A percentile compares a stretch with the other conserved stretches of the same genome.
These are phyloP conservation scores for Drosophila paulistorum DNA, from an alignment of 1,140 invertebrate species.

Conservation along the genomic window DNA sequence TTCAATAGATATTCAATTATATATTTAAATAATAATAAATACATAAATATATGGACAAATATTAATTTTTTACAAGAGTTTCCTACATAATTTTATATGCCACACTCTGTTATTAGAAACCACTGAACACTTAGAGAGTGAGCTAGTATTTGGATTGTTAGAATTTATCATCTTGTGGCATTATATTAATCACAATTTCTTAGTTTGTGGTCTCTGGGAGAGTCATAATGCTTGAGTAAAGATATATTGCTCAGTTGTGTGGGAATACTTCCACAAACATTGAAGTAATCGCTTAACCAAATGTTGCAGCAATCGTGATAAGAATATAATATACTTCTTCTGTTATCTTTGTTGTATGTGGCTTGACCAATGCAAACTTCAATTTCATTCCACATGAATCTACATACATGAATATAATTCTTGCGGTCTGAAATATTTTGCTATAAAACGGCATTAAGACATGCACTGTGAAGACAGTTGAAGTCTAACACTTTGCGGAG, in stretches of 20 bases:
- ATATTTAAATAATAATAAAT: no score
- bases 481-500: background rate
- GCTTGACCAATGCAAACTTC: background rate
- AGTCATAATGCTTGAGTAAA: background rate
- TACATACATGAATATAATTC: background rate
- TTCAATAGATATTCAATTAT: no score
- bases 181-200: background rate
- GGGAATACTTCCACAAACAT: background rate
- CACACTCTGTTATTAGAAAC: no score
- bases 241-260: background rate
- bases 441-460: background rate
- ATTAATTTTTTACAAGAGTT: no score
- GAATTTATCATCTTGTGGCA: background rate
- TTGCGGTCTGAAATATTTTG: background rate
- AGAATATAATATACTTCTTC: background rate
- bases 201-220: background rate
- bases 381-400: background rate
- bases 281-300: constrained; percentile 6
- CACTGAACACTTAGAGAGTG: no score
- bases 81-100: no score
- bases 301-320: constrained; percentile 3
- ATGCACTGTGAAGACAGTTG: constrained; percentile 19
- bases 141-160: background rate
- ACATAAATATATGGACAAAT: no score
- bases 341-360: background rate